Evolutionary conservation across 2,888 invertebrate genomes (phyloP).

Genomic region (Caenorhabditis sp.): DNA sequence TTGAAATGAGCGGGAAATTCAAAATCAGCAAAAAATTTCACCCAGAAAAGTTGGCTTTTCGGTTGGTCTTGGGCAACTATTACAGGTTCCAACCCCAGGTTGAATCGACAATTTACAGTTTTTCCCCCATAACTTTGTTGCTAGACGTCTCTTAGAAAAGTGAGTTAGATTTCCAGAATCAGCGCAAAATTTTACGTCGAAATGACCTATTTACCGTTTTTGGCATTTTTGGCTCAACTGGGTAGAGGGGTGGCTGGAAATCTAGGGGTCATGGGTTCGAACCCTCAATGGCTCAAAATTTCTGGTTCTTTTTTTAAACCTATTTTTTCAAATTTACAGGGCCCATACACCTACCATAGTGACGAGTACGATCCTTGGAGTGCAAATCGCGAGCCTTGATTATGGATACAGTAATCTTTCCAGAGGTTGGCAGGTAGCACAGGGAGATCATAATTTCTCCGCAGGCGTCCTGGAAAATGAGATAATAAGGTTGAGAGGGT

Average conservation of each 20-base stretch:
- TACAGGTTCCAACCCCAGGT: too few species aligned
- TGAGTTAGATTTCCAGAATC: not conserved
- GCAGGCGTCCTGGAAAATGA: constrained; percentile 87
- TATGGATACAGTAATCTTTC: constrained; percentile 92
- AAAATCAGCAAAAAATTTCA: not conserved
- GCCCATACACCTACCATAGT: constrained; percentile 42
- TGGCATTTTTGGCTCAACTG: not conserved
- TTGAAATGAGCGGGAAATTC: not conserved
- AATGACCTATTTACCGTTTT: constrained; percentile 2
- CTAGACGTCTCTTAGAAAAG: not conserved
- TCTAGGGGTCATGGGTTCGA: not conserved
- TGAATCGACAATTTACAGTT: too few species aligned
- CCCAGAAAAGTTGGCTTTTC: too few species aligned
- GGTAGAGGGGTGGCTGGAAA: not conserved
- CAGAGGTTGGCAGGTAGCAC: constrained; percentile 95
- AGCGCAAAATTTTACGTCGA: not conserved
- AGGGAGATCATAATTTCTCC: constrained; percentile 95
- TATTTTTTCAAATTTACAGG: not conserved
- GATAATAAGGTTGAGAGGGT: not conserved
- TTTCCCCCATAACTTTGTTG: not conserved
- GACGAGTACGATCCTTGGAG: constrained; percentile 83
- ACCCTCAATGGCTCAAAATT: not conserved
- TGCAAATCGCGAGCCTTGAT: constrained; percentile 94
- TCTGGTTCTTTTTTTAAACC: not conserved
- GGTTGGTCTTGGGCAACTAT: too few species aligned